A percentile compares a stretch with the other conserved stretches of the same genome.
phyloP scores from a whole-genome alignment of 2,888 invertebrate genomes.

The Melipona beecheii region DNA sequence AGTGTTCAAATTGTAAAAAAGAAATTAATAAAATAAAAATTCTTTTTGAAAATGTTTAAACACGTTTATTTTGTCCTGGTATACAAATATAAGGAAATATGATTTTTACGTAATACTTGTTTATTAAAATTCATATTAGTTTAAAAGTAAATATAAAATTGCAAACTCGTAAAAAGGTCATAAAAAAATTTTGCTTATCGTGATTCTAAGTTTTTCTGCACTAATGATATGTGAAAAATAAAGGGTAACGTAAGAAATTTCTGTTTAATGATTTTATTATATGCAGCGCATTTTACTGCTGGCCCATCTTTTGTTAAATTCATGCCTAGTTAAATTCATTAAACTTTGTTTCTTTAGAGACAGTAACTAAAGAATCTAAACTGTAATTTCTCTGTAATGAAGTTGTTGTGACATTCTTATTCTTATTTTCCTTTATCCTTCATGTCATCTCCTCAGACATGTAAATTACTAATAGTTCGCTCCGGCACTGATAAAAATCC shows the following conservation, averaged over 20 bases:
- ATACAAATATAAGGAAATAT: neutral
- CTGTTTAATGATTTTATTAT: neutral
- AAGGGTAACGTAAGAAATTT: neutral
- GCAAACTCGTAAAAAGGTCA: slow-evolving; percentile 74
- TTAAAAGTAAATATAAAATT: slow-evolving; percentile 85
- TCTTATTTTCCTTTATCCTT: neutral
- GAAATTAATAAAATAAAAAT: neutral
- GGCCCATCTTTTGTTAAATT: neutral
- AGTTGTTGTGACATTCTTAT: neutral
- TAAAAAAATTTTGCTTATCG: slow-evolving; percentile 69
- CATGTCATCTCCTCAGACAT: neutral
- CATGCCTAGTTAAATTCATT: neutral
- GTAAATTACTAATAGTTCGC: neutral
- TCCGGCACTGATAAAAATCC: neutral
- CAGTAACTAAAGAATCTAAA: neutral
- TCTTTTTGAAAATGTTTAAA: neutral
- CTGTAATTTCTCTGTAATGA: neutral
- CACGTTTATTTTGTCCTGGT: neutral
- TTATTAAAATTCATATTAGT: slow-evolving; percentile 68
- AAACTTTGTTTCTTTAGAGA: neutral
- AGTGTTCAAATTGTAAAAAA: slow-evolving; percentile 85
- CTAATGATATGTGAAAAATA: slow-evolving; percentile 12
- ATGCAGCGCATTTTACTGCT: no score
- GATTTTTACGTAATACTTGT: slow-evolving; percentile 38
- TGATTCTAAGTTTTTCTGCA: slow-evolving; percentile 54